These are phyloP conservation scores for Ardeotis arabs DNA, from an alignment of 2,113 vertebrate species.

Conservation along the genomic window DNA sequence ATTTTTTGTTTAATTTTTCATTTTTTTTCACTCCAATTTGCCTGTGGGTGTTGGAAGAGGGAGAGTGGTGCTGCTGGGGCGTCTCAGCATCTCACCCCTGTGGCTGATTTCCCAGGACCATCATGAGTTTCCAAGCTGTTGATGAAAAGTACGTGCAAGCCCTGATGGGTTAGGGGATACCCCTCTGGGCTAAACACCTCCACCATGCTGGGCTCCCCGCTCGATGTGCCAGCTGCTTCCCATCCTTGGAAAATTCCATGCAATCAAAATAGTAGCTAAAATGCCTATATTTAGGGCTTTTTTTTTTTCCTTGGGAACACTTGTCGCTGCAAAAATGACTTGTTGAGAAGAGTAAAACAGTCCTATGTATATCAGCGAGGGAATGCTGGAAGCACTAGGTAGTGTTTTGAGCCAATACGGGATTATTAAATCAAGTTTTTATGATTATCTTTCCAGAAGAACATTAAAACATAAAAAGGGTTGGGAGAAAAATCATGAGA, in stretches of 20 bases:
- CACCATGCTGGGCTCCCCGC: accelerated
- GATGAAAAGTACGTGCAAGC: background rate
- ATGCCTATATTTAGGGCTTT: background rate
- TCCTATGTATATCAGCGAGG: background rate
- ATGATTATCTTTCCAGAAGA: background rate
- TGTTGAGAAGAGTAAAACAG: background rate
- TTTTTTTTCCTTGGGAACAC: background rate
- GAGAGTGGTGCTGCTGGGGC: background rate
- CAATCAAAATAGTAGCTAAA: background rate
- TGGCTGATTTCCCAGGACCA: background rate
- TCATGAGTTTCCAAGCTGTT: background rate
- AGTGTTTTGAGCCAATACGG: background rate
- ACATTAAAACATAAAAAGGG: background rate
- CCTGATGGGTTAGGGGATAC: background rate
- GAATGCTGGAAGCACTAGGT: background rate
- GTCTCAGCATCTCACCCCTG: background rate
- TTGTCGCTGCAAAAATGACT: background rate
- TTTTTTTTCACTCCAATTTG: background rate
- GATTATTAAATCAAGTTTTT: background rate
- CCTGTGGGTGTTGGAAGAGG: background rate
- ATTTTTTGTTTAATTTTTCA: background rate
- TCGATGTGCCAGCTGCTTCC: background rate
- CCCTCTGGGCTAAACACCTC: background rate
- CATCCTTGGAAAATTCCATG: background rate
- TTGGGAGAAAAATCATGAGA: background rate